phyloP scores from a whole-genome alignment of 2,888 invertebrate species.

The Lucinisca nassula region DNA sequence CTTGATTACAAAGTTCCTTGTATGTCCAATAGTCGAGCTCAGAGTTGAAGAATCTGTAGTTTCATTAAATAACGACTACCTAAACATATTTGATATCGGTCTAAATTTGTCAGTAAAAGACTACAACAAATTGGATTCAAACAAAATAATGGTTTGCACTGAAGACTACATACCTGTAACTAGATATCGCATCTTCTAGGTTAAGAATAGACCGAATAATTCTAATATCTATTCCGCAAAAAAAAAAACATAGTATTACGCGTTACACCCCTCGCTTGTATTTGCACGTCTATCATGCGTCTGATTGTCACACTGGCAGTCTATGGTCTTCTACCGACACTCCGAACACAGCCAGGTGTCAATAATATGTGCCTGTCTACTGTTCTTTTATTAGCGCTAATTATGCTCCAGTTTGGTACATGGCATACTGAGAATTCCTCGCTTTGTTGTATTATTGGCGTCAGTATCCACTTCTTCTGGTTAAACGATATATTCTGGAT shows the following conservation, averaged over 20 bases:
- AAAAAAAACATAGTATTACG: no score
- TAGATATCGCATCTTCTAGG: no score
- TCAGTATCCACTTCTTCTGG: conserved; percentile 55
- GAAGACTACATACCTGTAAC: neutral
- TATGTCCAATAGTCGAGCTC: neutral
- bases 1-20: neutral
- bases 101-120: neutral
- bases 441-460: conserved; percentile 34
- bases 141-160: neutral
- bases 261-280: conserved; percentile 28
- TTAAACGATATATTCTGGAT: conserved; percentile 47
- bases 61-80: no score
- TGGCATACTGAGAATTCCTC: conserved; percentile 1
- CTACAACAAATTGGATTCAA: neutral
- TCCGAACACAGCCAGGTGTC: conserved; percentile 57
- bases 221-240: no score
- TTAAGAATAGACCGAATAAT: no score
- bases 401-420: conserved; percentile 45
- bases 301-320: conserved; percentile 33
- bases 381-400: conserved; percentile 43
- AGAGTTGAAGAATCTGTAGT: neutral
- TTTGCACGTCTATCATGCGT: conserved; percentile 37
- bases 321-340: conserved; percentile 33
- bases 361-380: conserved; percentile 51
- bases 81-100: neutral